These are phyloP conservation scores for Pammene fasciana DNA, from an alignment of 2,888 invertebrate species.

Conservation along the genomic window DNA sequence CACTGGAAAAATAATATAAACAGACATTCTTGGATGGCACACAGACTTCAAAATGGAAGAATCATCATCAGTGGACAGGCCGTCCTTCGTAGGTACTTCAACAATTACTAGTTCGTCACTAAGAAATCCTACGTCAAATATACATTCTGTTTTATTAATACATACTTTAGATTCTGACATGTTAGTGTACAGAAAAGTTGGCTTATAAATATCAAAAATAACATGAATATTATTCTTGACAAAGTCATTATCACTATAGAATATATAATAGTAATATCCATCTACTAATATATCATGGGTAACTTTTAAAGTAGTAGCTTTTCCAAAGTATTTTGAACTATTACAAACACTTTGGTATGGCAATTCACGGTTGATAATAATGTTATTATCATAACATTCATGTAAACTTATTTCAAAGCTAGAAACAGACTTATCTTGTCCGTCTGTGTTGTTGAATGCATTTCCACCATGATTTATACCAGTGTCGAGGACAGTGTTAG, in stretches of 20 bases:
- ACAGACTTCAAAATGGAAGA: slow-evolving; percentile 88
- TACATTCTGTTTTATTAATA: slow-evolving; percentile 90
- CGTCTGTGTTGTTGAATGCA: slow-evolving; percentile 81
- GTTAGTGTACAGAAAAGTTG: slow-evolving; percentile 90
- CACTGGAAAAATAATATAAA: slow-evolving; percentile 92
- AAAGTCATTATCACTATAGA: slow-evolving; percentile 93
- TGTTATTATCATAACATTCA: slow-evolving; percentile 89
- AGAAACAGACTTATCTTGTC: slow-evolving; percentile 87
- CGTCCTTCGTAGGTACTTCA: slow-evolving; percentile 92
- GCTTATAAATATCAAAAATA: slow-evolving; percentile 92
- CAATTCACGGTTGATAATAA: slow-evolving; percentile 87
- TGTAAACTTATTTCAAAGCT: slow-evolving; percentile 91
- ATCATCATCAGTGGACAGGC: slow-evolving; percentile 90
- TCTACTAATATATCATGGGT: slow-evolving; percentile 88
- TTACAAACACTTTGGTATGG: slow-evolving; percentile 87
- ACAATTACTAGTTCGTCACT: slow-evolving; percentile 92
- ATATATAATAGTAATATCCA: slow-evolving; percentile 95
- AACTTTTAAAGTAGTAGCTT: slow-evolving; percentile 85
- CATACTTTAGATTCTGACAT: slow-evolving; percentile 86
- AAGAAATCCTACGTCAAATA: slow-evolving; percentile 87
- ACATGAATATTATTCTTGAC: slow-evolving; percentile 91
- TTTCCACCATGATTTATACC: slow-evolving; percentile 91
- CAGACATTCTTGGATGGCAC: slow-evolving; percentile 90
- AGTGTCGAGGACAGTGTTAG: slow-evolving; percentile 85
- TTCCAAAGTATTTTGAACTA: slow-evolving; percentile 87